phyloP scores from a whole-genome alignment of 2,797 vertebrate genomes.

The Siniperca obscura region DNA sequence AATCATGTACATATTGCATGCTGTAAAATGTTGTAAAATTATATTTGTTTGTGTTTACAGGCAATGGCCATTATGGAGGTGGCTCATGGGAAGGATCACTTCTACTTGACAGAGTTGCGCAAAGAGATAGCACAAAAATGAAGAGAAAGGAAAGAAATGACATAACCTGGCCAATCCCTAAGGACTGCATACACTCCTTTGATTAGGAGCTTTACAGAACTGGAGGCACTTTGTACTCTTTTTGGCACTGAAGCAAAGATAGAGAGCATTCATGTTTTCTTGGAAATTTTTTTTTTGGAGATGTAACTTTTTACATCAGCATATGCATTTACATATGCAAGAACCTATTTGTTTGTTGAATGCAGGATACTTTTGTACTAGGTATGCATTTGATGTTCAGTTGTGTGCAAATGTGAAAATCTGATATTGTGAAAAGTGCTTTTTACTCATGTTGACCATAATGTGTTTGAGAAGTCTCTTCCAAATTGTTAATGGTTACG shows the following conservation, averaged over 20 bases:
- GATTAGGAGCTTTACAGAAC: conserved; percentile 33
- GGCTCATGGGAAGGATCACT: conserved; percentile 93
- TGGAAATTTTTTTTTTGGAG: background rate
- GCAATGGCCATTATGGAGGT: conserved; percentile 96
- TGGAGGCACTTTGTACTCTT: conserved; percentile 30
- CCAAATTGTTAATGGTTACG: background rate
- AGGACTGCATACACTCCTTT: conserved; percentile 40
- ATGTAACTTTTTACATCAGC: background rate
- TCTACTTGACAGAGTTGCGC: conserved; percentile 90
- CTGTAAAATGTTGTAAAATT: background rate
- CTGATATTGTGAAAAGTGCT: background rate
- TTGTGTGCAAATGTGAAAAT: background rate
- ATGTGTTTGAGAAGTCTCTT: background rate
- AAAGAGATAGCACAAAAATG: conserved; percentile 88
- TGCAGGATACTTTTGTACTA: conserved; percentile 49
- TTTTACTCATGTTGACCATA: conserved; percentile 3
- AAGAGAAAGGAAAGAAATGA: conserved; percentile 34
- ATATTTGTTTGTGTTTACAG: conserved; percentile 76
- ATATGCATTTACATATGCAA: background rate
- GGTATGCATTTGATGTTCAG: conserved; percentile 6
- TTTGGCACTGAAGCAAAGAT: conserved; percentile 20
- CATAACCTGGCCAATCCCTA: background rate
- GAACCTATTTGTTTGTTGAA: background rate
- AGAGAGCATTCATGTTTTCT: conserved; percentile 20
- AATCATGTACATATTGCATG: background rate